Evolutionary conservation across 2,797 vertebrate species (phyloP), one percentile per base, ranked within the genome.

Genomic region (Gallinago nigripennis): DNA sequence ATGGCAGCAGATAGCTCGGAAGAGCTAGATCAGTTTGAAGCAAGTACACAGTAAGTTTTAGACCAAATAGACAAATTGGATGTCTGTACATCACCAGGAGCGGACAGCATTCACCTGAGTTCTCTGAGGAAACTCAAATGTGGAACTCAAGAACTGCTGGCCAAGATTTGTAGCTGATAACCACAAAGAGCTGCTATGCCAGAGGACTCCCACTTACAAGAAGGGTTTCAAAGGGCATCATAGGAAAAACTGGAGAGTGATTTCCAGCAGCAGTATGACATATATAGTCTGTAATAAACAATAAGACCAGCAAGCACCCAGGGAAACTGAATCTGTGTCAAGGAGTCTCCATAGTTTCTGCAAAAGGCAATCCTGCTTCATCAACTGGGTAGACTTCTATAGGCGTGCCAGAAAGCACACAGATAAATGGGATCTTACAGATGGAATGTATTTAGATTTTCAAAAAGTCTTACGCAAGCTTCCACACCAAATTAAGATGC

Each of bases 1-100:
- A 43, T 46, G 0, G 0, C 33, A n/a, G 46, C 11, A 58, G 65
- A 37, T 1, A 64, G 11, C 16, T 64, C 0, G 0, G 24, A 77
- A 68, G n/a, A 70, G n/a, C 21, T 43, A 23, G 33, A 70, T 15
- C 12, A 8, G 8, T 77, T 46, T 72, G 73, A 63, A 76, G 37
- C 23, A 75, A 84, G 31, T 50, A 61, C 31, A 14, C 2, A 13
- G 25, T 11, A 37, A 50, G 1, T 12, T 15, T 53, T 65, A 72
- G 20, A 50, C 16, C 11, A 85, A 65, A 37, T 1, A 76, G 28
- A 27, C 9, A 45, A 75, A 37, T 0, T 18, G 24, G 5, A 61
- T 12, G 16, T 33, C 51, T 31, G 8, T 53, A n/a, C 9, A 28
- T 60, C 50, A 69, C 17, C 31, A 54, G 28, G 13, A 48, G 3